A percentile compares a stretch with the other conserved stretches of the same genome.
These are phyloP conservation scores for Ataeniobius toweri DNA, from an alignment of 2,797 vertebrate genomes.

Conservation along the genomic window DNA sequence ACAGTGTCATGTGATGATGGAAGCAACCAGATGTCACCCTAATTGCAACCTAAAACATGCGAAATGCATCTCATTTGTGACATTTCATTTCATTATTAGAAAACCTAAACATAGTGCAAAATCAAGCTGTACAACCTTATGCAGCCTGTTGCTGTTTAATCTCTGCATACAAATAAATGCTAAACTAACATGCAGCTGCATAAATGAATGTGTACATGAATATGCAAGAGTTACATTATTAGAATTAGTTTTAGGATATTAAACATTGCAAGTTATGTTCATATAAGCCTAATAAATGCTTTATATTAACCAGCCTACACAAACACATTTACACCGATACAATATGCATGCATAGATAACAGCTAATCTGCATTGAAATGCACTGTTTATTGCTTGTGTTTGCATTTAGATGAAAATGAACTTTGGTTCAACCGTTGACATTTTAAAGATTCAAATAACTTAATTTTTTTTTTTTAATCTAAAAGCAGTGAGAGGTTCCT, in stretches of 20 bases:
- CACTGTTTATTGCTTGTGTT: background rate
- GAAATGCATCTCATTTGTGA: background rate
- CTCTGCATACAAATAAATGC: background rate
- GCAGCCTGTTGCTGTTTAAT: background rate
- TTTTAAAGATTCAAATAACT: background rate
- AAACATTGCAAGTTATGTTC: background rate
- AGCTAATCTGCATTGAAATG: slow-evolving; percentile 1
- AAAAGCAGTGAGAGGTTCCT: background rate
- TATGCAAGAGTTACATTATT: background rate
- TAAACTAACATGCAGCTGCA: background rate
- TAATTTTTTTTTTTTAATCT: background rate
- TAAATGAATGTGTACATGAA: background rate
- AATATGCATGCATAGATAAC: slow-evolving; percentile 3
- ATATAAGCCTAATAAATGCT: background rate
- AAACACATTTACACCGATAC: background rate
- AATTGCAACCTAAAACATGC: background rate
- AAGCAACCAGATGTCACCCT: slow-evolving; percentile 14
- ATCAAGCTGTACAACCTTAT: background rate
- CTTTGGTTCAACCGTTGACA: background rate
- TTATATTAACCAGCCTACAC: background rate
- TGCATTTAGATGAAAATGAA: slow-evolving; percentile 2
- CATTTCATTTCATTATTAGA: background rate
- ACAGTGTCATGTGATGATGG: slow-evolving; percentile 23
- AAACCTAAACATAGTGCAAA: background rate
- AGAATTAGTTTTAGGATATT: background rate